A percentile compares a stretch with the other conserved stretches of the same genome.
phyloP scores from a whole-genome alignment of 1,140 invertebrate genomes.

The Calosoma granatense region DNA sequence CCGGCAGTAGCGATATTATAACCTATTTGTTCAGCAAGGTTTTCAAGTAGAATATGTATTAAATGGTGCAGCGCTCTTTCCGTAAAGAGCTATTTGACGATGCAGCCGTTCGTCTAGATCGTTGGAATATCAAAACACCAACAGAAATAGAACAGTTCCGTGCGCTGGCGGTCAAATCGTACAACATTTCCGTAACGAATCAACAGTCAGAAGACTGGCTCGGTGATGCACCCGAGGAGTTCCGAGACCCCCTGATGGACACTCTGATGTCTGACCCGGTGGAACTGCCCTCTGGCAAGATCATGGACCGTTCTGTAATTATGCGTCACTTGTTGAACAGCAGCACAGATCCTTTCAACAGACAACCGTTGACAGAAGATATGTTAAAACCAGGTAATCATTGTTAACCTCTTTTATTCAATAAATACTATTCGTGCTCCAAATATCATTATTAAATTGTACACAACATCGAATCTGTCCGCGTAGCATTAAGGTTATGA shows the following conservation, averaged over 20 bases:
- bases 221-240: slow-evolving; percentile 94
- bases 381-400: slow-evolving; percentile 72
- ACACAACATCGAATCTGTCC: neutral
- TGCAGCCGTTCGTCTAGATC: slow-evolving; percentile 69
- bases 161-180: slow-evolving; percentile 67
- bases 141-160: slow-evolving; percentile 77
- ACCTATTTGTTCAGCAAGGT: too few relatives aligned
- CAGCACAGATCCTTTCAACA: slow-evolving; percentile 93
- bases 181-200: slow-evolving; percentile 70
- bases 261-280: slow-evolving; percentile 97
- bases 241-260: slow-evolving; percentile 94
- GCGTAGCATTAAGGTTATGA: too few relatives aligned
- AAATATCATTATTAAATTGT: too few relatives aligned
- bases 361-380: slow-evolving; percentile 84
- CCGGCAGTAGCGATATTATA: too few relatives aligned
- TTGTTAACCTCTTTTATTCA: slow-evolving; percentile 20
- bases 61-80: slow-evolving; percentile 93
- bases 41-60: too few relatives aligned
- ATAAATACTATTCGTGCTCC: neutral
- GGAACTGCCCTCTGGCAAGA: slow-evolving; percentile 81
- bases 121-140: slow-evolving; percentile 70
- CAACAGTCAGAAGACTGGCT: slow-evolving; percentile 81
- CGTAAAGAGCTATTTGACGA: slow-evolving; percentile 85
- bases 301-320: slow-evolving; percentile 94
- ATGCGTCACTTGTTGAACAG: slow-evolving; percentile 90